Base-by-base conservation (phyloP, 1,140 invertebrate species). In the Archivesica marissinica region DNA sequence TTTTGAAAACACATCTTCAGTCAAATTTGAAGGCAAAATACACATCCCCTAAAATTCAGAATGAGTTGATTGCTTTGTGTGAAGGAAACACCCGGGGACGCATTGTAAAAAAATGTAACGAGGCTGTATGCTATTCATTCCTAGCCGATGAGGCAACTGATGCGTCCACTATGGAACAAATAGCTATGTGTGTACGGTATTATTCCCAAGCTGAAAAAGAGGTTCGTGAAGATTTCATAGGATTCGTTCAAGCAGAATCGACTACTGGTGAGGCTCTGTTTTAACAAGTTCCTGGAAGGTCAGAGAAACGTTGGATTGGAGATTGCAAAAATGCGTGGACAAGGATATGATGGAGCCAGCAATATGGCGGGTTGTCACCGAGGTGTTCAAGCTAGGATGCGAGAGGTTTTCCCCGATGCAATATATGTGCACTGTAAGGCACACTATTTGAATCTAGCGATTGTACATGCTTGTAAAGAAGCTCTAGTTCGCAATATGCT, bases 401-500 rank as follows among this genome's bases (percentile, higher is more conserved):
- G 52, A 50, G 38, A 56, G 41, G 13, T 38, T 3, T 25, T 47
- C 15, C 86, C 86, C 28, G 23, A 39, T 6, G 86, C 82, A 4
- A 20, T 54, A 2, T 88, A 88, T 66, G 75, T 41, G 2, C 87
- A 88, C 44, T 88, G 87, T 39, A 64, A 59, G 61, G 68, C 61
- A 17, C 87, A 88, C 70, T 56, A 44, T 54, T 44, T 88, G 13
- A 88, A 88, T 54, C 56, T 88, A 25, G 33, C 72, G 15, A 80
- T 88, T 39, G 23, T 80, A n/a, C 85, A 88, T 44, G 41, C 54
- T 2, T 75, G 64, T 23, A 59, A 80, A 23, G 28, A 33, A 15
- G 23, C 35, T 25, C 30, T 38, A 11, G 38, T 80, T 3, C 23
- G 85, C 23, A 88, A 84, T 47, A 41, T 87, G 66, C 68, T 84